A percentile compares a stretch with the other conserved stretches of the same genome.
Conservation (phyloP, 2,888 invertebrate genomes). For the Tiliacea aurago region DNA sequence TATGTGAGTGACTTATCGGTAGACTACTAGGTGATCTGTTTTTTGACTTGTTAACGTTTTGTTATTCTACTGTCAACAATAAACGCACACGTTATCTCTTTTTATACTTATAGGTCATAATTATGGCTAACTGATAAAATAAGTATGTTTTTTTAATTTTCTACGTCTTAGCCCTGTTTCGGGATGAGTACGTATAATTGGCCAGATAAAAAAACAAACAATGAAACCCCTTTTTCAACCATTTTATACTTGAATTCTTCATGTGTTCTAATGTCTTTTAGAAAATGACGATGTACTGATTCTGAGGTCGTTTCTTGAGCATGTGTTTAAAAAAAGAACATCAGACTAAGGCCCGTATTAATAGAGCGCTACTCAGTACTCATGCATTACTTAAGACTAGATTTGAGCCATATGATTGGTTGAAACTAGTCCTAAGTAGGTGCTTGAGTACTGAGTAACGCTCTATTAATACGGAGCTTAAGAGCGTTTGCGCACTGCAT, state of each 20-base stretch:
- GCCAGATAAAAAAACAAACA: not conserved
- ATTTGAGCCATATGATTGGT: no score
- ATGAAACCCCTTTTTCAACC: not conserved
- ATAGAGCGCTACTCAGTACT: no score
- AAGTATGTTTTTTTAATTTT: not conserved
- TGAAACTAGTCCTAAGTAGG: no score
- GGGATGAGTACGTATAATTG: not conserved
- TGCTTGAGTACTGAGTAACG: no score
- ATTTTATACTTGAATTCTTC: not conserved
- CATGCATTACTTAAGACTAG: no score
- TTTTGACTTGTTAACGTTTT: not conserved
- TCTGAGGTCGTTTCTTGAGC: not conserved
- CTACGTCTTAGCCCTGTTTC: not conserved
- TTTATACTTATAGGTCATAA: not conserved
- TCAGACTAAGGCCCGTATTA: no score
- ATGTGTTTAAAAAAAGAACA: not conserved
- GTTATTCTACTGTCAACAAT: slow-evolving; percentile 3
- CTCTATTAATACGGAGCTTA: no score
- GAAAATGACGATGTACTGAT: not conserved
- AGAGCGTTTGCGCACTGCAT: not conserved
- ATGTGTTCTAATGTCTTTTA: not conserved
- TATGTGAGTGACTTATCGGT: not conserved
- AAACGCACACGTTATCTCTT: not conserved
- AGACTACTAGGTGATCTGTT: no score
- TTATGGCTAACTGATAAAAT: not conserved